A percentile compares a stretch with the other conserved stretches of the same genome.
Conservation (phyloP, 1,140 invertebrate genomes). For the Neuroterus valhalla region DNA sequence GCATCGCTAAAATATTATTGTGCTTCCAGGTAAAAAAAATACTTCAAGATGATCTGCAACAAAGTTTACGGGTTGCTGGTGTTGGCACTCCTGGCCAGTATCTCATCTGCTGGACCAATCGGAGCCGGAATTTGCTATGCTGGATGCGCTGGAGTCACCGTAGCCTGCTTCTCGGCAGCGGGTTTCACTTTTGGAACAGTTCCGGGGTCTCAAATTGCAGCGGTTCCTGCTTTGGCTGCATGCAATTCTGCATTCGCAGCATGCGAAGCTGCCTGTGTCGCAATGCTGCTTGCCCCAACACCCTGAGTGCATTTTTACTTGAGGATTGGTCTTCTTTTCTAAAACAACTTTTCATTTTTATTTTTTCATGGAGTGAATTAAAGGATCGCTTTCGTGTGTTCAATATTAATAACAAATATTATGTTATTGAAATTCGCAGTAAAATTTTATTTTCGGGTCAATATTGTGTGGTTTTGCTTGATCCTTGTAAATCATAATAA, state of each 20-base stretch:
- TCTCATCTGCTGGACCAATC: conserved; percentile 38
- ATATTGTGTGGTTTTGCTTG: too few relatives aligned
- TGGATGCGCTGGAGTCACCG: conserved; percentile 41
- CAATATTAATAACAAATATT: too few relatives aligned
- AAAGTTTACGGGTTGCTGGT: neutral
- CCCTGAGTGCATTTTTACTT: conserved; percentile 36
- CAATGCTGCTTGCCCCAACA: conserved; percentile 42
- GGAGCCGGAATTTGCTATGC: conserved; percentile 50
- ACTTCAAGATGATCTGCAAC: too few relatives aligned
- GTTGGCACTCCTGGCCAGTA: neutral
- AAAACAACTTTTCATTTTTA: too few relatives aligned
- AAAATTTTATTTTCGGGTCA: too few relatives aligned
- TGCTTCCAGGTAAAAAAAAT: too few relatives aligned
- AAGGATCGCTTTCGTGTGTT: too few relatives aligned
- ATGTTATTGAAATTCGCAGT: too few relatives aligned
- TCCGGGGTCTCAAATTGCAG: conserved; percentile 47
- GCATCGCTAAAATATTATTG: too few relatives aligned
- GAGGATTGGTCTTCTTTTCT: too few relatives aligned
- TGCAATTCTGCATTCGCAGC: conserved; percentile 49
- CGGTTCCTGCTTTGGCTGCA: conserved; percentile 44
- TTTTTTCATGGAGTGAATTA: too few relatives aligned
- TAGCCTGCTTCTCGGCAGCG: conserved; percentile 47
- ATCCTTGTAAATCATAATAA: too few relatives aligned
- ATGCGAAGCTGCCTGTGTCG: conserved; percentile 46
- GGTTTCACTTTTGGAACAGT: conserved; percentile 53